phyloP scores from a whole-genome alignment of 2,113 vertebrate genomes.

The Pampusana beccarii region DNA sequence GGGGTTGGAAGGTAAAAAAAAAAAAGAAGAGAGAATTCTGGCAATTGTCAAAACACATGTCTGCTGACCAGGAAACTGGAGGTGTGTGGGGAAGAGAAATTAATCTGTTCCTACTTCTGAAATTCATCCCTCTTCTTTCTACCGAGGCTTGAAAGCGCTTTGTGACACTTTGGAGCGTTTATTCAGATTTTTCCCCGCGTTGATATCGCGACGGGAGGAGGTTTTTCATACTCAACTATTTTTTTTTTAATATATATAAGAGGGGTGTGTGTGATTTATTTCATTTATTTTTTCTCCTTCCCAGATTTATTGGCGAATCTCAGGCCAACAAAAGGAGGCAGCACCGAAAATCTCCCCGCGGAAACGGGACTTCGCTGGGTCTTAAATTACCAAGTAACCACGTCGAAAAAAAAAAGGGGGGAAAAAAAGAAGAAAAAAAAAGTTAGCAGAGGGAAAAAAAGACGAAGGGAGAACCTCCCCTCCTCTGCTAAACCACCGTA shows the following conservation, averaged over 20 bases:
- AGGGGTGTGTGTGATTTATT: slow-evolving; percentile 14
- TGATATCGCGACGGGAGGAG: background rate
- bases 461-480: background rate
- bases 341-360: background rate
- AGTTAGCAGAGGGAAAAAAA: background rate
- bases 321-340: slow-evolving; percentile 39
- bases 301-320: slow-evolving; percentile 50
- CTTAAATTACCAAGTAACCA: slow-evolving; percentile 3
- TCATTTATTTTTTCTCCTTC: slow-evolving; percentile 2
- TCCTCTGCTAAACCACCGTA: background rate
- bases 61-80: slow-evolving; percentile 42
- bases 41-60: slow-evolving; percentile 42
- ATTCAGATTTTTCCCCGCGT: background rate
- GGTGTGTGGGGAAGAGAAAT: background rate
- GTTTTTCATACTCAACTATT: background rate
- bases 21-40: slow-evolving; percentile 15
- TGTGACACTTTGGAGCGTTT: background rate
- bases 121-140: background rate
- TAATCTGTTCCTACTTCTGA: background rate
- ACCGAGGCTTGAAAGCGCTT: background rate
- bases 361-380: background rate
- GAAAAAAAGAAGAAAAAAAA: background rate
- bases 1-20: background rate
- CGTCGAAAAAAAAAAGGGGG: background rate
- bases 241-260: background rate